Conservation (phyloP, 1,140 invertebrate genomes). For the Calliphora vicina region DNA sequence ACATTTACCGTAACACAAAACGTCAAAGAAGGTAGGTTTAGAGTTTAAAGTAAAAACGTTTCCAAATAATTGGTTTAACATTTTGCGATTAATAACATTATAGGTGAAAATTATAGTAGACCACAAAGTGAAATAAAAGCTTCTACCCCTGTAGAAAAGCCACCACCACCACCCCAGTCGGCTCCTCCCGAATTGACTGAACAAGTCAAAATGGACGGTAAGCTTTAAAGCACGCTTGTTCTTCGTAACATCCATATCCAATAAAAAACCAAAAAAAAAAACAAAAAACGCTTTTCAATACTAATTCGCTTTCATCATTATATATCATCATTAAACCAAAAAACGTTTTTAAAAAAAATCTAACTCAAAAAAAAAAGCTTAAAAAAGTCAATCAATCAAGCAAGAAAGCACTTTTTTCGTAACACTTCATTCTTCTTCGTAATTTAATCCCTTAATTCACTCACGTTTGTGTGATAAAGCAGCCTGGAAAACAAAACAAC, state of each 20-base stretch:
- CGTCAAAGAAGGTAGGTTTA: constrained; percentile 78
- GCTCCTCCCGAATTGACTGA: constrained; percentile 71
- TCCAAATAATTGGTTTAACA: background rate
- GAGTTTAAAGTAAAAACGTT: background rate
- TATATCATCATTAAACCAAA: constrained; percentile 43
- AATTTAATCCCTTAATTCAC: constrained; percentile 38
- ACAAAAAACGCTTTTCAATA: constrained; percentile 57
- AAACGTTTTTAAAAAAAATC: constrained; percentile 31
- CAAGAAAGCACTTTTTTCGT: constrained; percentile 36
- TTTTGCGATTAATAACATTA: background rate
- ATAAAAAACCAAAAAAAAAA: constrained; percentile 41
- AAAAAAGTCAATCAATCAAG: constrained; percentile 39
- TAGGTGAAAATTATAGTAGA: constrained; percentile 65
- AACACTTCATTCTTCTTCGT: constrained; percentile 38
- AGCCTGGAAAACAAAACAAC: constrained; percentile 52
- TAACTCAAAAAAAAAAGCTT: constrained; percentile 36
- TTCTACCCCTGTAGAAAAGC: constrained; percentile 71
- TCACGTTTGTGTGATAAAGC: constrained; percentile 34
- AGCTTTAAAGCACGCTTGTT: constrained; percentile 56
- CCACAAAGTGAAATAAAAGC: constrained; percentile 76
- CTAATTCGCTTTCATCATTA: constrained; percentile 56
- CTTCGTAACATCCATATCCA: constrained; percentile 58
- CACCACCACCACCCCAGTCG: constrained; percentile 71
- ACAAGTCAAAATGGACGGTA: constrained; percentile 63
- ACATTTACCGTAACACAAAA: constrained; percentile 92